Conservation (phyloP, 1,140 invertebrate genomes). For the Cepaea nemoralis region DNA sequence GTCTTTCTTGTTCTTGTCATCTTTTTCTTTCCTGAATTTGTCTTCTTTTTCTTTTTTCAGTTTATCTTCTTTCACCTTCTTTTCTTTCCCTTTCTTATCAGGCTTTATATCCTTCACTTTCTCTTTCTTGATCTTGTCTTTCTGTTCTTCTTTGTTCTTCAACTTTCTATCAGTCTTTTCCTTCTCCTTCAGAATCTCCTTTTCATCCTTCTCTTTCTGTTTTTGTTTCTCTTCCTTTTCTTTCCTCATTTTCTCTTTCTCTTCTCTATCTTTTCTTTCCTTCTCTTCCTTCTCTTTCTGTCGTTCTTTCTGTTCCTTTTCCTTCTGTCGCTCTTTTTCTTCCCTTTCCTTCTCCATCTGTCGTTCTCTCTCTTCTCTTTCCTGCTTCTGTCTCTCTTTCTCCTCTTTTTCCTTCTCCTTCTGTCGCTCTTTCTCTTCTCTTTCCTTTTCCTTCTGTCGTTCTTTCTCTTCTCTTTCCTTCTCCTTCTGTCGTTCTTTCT, state of each 20-base stretch:
- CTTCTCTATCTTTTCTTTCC: slow-evolving; percentile 46
- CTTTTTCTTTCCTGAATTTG: slow-evolving; percentile 15
- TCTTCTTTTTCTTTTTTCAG: slow-evolving; percentile 22
- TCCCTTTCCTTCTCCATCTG: slow-evolving; percentile 43
- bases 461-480: slow-evolving; percentile 38
- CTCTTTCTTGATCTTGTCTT: slow-evolving; percentile 18
- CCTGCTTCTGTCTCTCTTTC: slow-evolving; percentile 32
- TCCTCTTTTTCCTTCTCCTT: slow-evolving; percentile 40
- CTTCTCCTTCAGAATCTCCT: slow-evolving; percentile 43
- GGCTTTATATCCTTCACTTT: slow-evolving; percentile 3
- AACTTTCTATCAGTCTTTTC: not conserved
- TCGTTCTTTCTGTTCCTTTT: slow-evolving; percentile 40
- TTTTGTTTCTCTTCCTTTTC: slow-evolving; percentile 66
- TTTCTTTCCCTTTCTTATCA: not conserved
- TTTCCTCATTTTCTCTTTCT: slow-evolving; percentile 49
- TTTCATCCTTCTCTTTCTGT: slow-evolving; percentile 72
- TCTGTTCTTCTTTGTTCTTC: slow-evolving; percentile 23
- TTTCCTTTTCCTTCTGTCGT: slow-evolving; percentile 36
- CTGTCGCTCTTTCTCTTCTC: slow-evolving; percentile 37
- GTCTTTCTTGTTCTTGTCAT: slow-evolving; percentile 4
- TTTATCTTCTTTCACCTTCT: slow-evolving; percentile 27
- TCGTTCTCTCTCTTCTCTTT: slow-evolving; percentile 44
- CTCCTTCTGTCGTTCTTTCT: not conserved
- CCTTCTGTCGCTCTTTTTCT: slow-evolving; percentile 30
- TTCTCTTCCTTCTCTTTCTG: slow-evolving; percentile 50